Base-by-base conservation (phyloP, 2,888 invertebrate genomes). In the Biston stratarius region DNA sequence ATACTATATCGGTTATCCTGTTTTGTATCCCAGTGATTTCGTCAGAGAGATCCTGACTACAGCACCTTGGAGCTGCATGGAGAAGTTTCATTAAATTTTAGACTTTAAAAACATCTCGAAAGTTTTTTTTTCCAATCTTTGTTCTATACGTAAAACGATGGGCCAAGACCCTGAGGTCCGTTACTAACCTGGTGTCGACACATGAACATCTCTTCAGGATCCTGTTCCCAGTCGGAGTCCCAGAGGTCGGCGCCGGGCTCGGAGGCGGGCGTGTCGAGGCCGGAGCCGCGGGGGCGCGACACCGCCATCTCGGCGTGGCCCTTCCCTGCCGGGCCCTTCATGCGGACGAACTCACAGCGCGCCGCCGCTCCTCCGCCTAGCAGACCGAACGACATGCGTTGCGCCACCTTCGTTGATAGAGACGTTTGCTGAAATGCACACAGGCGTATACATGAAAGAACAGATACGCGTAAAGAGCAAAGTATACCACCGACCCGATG, bases 251-350 rank as follows among this genome's bases (percentile, higher is more conserved):
- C 97, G 74, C 97, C 96, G 67, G 97, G 98, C 90, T 99, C 99
- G 15, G 98, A 98, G 64, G 97, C 97, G 24, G 99, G 99, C 12
- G 99, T 99, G 89, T 99, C 99, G 1, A 97, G 97, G 0, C 99
- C 99, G 14, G 97, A 97, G 80, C 97, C 97, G 87, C 97, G 97
- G 36, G 98, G 97, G 83, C 98, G 96, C n/a, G 97, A 97, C 57
- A 98, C 98, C 0, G 99, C 99, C 97, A 99, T 99, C 94, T 99
- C 99, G 0, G 99, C 99, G 92, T 98, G 98, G 0, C 92, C 92
- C 94, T 99, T 99, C 74, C 98, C 98, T 83, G 97, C 97, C 12
- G 99, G 99, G 12, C 99, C 99, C 90, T 99, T 97, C 99, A 99
- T 99, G 69, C 99, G 96, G 57, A 99, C 99, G 94, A 99, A 99